These are phyloP conservation scores for Ips typographus DNA, from an alignment of 1,140 invertebrate genomes.

Conservation along the genomic window DNA sequence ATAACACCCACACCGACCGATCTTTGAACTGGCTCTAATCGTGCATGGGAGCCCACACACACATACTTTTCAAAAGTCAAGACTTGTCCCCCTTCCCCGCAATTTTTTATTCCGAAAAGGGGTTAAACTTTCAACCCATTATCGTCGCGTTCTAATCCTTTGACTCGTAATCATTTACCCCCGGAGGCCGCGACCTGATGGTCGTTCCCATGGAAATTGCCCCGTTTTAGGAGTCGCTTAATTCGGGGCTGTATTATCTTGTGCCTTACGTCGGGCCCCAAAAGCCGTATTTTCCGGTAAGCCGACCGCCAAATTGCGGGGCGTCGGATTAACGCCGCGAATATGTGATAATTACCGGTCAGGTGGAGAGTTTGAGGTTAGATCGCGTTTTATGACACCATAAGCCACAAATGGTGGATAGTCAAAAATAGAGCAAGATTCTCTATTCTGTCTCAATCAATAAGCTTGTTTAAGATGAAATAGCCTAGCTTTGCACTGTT, in stretches of 20 bases:
- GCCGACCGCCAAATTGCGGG: conserved; percentile 19
- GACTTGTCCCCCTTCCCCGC: neutral
- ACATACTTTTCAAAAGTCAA: neutral
- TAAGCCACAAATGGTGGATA: too few species aligned
- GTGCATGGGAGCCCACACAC: neutral
- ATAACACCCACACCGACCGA: conserved; percentile 12
- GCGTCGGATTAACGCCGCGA: conserved; percentile 20
- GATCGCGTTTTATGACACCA: too few species aligned
- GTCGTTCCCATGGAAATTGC: conserved; percentile 15
- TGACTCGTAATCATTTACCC: conserved; percentile 23
- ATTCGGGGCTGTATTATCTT: conserved; percentile 22
- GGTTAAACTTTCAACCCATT: neutral
- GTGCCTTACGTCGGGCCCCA: conserved; percentile 19
- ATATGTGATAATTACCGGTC: conserved; percentile 24
- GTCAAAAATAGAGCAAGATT: too few species aligned
- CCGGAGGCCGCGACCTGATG: conserved; percentile 5
- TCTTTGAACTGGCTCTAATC: conserved; percentile 1
- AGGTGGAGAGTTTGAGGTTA: neutral
- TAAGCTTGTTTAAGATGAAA: too few species aligned
- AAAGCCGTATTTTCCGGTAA: conserved; percentile 24
- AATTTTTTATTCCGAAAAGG: neutral
- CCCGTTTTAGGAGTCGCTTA: conserved; percentile 20
- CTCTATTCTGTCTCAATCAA: too few species aligned
- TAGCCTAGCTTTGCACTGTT: too few species aligned
- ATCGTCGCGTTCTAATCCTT: conserved; percentile 7